Evolutionary conservation across 2,797 vertebrate genomes (phyloP).

Genomic region (Alectoris magna): DNA sequence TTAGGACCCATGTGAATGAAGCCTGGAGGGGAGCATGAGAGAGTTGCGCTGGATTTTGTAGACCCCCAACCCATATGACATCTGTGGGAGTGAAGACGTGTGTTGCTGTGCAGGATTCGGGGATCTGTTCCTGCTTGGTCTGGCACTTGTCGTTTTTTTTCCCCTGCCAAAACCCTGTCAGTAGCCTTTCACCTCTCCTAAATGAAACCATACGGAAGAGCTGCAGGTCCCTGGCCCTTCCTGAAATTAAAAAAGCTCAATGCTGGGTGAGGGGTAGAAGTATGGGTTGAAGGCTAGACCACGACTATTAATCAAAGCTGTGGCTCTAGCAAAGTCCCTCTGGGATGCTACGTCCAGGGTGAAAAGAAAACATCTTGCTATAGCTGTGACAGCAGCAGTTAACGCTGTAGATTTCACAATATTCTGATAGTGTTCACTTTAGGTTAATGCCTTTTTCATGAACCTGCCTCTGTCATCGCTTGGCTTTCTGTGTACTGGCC

Average conservation of each 20-base stretch:
- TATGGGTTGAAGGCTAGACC: not conserved
- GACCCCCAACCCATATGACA: conserved; percentile 8
- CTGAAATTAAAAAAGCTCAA: not conserved
- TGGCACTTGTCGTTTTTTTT: not conserved
- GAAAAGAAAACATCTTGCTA: not conserved
- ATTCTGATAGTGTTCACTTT: not conserved
- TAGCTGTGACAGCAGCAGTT: not conserved
- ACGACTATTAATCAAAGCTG: not conserved
- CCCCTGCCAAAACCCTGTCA: not conserved
- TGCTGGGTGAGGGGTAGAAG: not conserved
- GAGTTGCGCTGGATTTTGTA: not conserved
- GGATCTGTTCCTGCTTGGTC: not conserved
- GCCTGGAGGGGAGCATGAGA: not conserved
- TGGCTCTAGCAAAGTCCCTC: not conserved
- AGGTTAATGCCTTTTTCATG: not conserved
- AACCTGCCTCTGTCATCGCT: not conserved
- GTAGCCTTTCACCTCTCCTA: conserved; percentile 9
- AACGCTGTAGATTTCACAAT: not conserved
- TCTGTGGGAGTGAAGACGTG: not conserved
- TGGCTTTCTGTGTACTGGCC: not conserved
- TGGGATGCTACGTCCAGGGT: not conserved
- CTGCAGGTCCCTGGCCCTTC: not conserved
- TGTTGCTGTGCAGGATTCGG: not conserved
- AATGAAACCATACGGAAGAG: not conserved
- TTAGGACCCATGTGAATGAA: not conserved